phyloP scores from a whole-genome alignment of 92 coral and sea anemone genomes.

The Phenganax subtilis region DNA sequence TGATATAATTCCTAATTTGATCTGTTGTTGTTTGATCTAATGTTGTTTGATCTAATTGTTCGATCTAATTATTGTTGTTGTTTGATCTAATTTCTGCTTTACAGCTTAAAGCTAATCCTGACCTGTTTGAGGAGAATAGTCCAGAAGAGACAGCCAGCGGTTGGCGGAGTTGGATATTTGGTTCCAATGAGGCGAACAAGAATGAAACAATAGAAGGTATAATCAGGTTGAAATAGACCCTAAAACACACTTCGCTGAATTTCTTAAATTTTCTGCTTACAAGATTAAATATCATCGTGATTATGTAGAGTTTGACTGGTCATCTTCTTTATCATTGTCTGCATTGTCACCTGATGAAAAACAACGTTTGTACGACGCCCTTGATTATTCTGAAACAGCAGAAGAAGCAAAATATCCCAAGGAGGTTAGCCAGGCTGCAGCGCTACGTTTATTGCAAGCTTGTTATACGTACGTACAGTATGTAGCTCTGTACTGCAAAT shows the following conservation, averaged over 20 bases:
- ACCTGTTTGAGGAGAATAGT: conserved; percentile 39
- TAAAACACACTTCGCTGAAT: neutral
- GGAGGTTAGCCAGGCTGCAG: conserved; percentile 56
- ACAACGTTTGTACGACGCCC: conserved; percentile 78
- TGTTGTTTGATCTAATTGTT: too few species aligned
- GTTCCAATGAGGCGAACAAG: conserved; percentile 3
- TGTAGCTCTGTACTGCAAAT: neutral
- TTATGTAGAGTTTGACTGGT: conserved; percentile 1
- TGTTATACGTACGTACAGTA: neutral
- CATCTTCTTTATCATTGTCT: conserved; percentile 32
- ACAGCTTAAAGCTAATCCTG: conserved; percentile 19
- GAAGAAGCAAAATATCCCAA: conserved; percentile 65
- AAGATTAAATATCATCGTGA: neutral
- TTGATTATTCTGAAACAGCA: conserved; percentile 77
- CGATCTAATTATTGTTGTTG: too few species aligned
- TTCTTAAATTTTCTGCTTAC: neutral
- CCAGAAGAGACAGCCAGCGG: conserved; percentile 54
- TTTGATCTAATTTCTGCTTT: too few species aligned
- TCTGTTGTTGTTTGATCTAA: too few species aligned
- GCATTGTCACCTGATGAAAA: conserved; percentile 76
- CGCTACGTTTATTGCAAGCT: neutral
- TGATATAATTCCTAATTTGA: too few species aligned
- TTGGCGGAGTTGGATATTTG: conserved; percentile 36
- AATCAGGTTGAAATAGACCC: neutral
- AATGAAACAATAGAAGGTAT: conserved; percentile 2